phyloP scores from a whole-genome alignment of 2,888 invertebrate species.

The Anoncus sp. region DNA sequence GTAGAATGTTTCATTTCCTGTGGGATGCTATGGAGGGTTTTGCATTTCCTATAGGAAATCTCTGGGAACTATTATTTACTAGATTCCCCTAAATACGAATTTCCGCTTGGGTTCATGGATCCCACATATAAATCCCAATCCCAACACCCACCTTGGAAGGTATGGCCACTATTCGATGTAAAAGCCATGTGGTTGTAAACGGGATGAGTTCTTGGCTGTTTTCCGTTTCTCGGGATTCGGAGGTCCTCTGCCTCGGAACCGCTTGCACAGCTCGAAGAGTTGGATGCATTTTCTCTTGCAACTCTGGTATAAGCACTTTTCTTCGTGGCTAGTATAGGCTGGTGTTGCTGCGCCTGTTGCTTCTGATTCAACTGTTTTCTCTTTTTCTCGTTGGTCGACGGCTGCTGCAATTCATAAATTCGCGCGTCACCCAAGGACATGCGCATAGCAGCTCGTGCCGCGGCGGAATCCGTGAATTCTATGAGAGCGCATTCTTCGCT shows the following conservation, averaged over 20 bases:
- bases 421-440: slow-evolving; percentile 86
- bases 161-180: slow-evolving; percentile 68
- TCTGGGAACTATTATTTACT: no score
- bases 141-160: slow-evolving; percentile 73
- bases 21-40: no score
- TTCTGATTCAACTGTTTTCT: slow-evolving; percentile 87
- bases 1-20: no score
- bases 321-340: slow-evolving; percentile 83
- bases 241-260: slow-evolving; percentile 84
- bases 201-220: slow-evolving; percentile 83
- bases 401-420: slow-evolving; percentile 90
- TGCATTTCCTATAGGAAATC: no score
- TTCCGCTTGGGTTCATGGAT: not conserved
- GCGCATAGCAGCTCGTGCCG: slow-evolving; percentile 92
- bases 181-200: slow-evolving; percentile 70
- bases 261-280: slow-evolving; percentile 84
- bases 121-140: not conserved
- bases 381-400: slow-evolving; percentile 86
- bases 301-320: slow-evolving; percentile 86
- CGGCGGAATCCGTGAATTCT: slow-evolving; percentile 95
- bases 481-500: slow-evolving; percentile 95
- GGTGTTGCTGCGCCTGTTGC: slow-evolving; percentile 84
- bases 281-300: slow-evolving; percentile 80
- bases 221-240: slow-evolving; percentile 81
- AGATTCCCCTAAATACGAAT: no score